Percentiles rank a stretch among this genome's conserved stretches.
phyloP scores from a whole-genome alignment of 2,888 invertebrate genomes.

The Acanthococcus lagerstroemiae region DNA sequence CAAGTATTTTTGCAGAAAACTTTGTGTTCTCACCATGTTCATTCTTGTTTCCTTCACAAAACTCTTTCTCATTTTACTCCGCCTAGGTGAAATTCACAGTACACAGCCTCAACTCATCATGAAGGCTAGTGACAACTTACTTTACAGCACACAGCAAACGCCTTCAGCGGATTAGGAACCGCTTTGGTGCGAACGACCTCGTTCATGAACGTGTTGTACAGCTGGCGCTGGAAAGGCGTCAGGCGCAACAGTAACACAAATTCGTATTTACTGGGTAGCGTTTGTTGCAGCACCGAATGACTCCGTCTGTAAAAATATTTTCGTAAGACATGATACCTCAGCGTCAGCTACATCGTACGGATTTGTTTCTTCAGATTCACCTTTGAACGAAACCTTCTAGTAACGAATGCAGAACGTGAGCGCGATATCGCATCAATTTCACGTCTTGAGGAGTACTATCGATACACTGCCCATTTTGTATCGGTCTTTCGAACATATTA shows the following conservation, averaged over 20 bases:
- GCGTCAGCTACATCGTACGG: neutral
- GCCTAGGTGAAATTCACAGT: too few species aligned
- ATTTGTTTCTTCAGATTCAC: constrained; percentile 41
- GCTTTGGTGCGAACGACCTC: constrained; percentile 75
- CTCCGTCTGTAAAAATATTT: constrained; percentile 57
- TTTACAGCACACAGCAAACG: constrained; percentile 97
- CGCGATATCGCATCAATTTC: constrained; percentile 84
- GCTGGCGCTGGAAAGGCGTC: constrained; percentile 77
- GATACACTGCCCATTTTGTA: constrained; percentile 95
- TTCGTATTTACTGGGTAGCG: constrained; percentile 88
- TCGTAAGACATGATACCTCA: neutral
- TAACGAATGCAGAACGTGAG: constrained; percentile 89
- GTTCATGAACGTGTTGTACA: constrained; percentile 90
- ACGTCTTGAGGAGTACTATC: constrained; percentile 93
- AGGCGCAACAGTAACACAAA: constrained; percentile 83
- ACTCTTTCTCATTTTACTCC: too few species aligned
- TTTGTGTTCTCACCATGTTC: too few species aligned
- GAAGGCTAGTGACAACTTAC: constrained; percentile 45
- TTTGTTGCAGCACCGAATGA: constrained; percentile 82
- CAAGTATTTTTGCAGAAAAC: too few species aligned
- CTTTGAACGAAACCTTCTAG: constrained; percentile 94
- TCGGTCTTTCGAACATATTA: constrained; percentile 97
- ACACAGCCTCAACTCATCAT: too few species aligned
- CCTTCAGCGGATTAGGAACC: constrained; percentile 90
- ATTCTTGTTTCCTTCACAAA: too few species aligned